Evolutionary conservation across 2,113 vertebrate species (phyloP).

Genomic region (Struthio camelus): DNA sequence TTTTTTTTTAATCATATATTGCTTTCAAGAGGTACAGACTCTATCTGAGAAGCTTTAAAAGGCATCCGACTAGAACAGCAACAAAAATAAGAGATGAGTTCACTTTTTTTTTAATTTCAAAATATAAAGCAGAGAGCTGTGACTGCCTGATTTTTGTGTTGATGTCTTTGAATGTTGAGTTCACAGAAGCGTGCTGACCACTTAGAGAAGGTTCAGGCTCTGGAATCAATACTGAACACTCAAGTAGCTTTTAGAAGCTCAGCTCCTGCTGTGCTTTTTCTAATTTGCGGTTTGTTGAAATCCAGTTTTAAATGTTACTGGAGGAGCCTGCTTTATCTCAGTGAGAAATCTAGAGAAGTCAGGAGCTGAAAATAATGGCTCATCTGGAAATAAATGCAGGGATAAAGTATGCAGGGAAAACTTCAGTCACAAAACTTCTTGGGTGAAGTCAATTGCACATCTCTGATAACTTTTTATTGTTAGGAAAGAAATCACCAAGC

Average conservation of each 20-base stretch:
- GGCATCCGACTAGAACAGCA: neutral
- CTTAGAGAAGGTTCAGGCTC: neutral
- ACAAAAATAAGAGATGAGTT: neutral
- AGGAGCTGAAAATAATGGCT: slow-evolving; percentile 36
- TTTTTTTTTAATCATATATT: neutral
- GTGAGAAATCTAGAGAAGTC: neutral
- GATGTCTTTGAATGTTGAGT: neutral
- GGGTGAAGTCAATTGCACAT: neutral
- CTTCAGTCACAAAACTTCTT: neutral
- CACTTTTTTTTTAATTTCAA: neutral
- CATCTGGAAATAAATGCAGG: slow-evolving; percentile 20
- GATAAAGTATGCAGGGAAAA: neutral
- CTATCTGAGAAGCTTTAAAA: neutral
- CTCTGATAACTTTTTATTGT: neutral
- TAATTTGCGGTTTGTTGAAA: slow-evolving; percentile 59
- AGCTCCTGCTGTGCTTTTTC: slow-evolving; percentile 41
- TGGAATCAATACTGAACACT: slow-evolving; percentile 55
- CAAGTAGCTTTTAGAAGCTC: slow-evolving; percentile 66
- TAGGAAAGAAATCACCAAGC: neutral
- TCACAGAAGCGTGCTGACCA: neutral
- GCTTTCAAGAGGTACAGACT: neutral
- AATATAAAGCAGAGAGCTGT: neutral
- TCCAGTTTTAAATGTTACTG: slow-evolving; percentile 33
- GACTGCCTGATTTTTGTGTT: slow-evolving; percentile 5
- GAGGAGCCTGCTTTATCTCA: slow-evolving; percentile 44